Evolutionary conservation across 2,797 vertebrate species (phyloP).

Genomic region (Avahi laniger): DNA sequence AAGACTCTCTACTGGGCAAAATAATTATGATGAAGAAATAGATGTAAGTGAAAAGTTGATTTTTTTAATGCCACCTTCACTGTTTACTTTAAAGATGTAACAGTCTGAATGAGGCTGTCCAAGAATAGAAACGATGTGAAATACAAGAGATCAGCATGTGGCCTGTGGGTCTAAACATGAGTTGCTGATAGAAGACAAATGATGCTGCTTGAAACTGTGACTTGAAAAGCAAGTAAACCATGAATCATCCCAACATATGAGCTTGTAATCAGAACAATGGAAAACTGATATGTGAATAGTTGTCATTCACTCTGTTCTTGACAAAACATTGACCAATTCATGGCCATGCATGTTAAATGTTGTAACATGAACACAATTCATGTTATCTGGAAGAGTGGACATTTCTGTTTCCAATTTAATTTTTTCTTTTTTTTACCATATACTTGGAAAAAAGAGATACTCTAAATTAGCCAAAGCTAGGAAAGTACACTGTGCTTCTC

Average conservation of each 20-base stretch:
- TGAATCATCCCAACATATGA: slow-evolving; percentile 69
- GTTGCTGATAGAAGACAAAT: slow-evolving; percentile 72
- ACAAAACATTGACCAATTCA: slow-evolving; percentile 60
- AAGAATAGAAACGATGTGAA: background rate
- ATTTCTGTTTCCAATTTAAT: background rate
- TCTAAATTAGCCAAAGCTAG: background rate
- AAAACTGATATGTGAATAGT: slow-evolving; percentile 69
- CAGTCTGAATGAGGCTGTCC: background rate
- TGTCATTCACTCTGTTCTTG: slow-evolving; percentile 60
- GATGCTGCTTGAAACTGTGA: slow-evolving; percentile 68
- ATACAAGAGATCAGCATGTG: background rate
- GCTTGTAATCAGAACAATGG: slow-evolving; percentile 68
- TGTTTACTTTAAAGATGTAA: background rate
- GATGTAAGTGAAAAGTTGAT: background rate
- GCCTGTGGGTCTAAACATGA: slow-evolving; percentile 16
- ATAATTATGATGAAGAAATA: background rate
- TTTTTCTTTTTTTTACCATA: background rate
- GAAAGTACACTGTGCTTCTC: background rate
- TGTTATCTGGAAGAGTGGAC: background rate
- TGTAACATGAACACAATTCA: background rate
- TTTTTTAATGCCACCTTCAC: background rate
- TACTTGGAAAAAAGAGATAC: slow-evolving; percentile 5
- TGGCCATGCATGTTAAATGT: background rate
- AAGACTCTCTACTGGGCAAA: background rate
- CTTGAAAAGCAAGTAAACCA: slow-evolving; percentile 66